Evolutionary conservation across 2,797 vertebrate genomes (phyloP), one percentile per base, ranked within the genome.

Genomic region (Sebastes elongatus): DNA sequence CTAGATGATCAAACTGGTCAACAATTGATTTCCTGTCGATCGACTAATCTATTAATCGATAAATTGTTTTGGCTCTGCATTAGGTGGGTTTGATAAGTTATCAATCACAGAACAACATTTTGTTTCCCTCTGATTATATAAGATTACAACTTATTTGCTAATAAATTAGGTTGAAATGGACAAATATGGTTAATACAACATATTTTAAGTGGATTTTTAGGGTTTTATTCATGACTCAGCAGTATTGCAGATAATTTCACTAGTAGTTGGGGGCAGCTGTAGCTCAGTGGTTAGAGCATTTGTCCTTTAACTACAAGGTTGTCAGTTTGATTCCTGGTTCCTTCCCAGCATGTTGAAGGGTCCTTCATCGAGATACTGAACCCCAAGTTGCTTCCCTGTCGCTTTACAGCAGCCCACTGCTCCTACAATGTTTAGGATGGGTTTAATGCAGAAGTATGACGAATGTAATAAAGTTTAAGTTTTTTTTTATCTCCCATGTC

Each of bases 11-110:
- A 42, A 42, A 42, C 38, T 42, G 13, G 13, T 42, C 13, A 14
- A 38, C 35, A 0, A 42, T 42, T 42, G 13, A 46, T 18, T 7
- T 3, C 0, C 42, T 46, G 3, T 46, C 6, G 14, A 46, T 18
- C 3, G 16, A 46, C 3, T 46, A 46, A 46, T 46, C 42, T 46
- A 42, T 42, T 42, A 42, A 42, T 42, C 38, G 13, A 6, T 5
- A 5, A 38, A 38, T 38, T 38, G 13, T 38, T 38, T 38, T 38
- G 35, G 2, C 35, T 38, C 35, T 38, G 4, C 35, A 35, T 35
- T 38, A 42, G 13, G 0, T 64, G 10, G 14, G 35, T 63, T 35
- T 53, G 8, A 25, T 57, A 13, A 65, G 2, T 64, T 14, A n/a
- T 28, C 46, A 55, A 30, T 74, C 4, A 55, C 38, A 23, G 23